Base-by-base conservation (phyloP, 2,888 invertebrate genomes). In the Eupeodes luniger region DNA sequence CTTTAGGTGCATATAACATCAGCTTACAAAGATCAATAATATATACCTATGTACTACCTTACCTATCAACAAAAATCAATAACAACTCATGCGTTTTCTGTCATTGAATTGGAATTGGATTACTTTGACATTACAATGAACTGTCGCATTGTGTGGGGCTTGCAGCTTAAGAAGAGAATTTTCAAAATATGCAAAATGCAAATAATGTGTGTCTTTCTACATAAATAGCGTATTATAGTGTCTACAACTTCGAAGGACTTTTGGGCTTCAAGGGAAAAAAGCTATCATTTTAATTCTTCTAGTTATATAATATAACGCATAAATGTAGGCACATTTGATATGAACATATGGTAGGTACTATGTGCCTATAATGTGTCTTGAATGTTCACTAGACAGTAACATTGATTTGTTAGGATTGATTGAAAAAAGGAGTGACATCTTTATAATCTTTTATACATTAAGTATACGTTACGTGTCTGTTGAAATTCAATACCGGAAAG, bases 21-120 rank as follows among this genome's bases (percentile, higher is more conserved):
- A 47, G 53, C 40, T 76, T 47, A 66, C 5, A 55, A 47, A 47
- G 70, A 57, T 72, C 70, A 72, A 72, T 79, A 79, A 67, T 47
- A 5, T 40, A 40, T 40, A 40, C 40, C 9, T 9, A 27, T 1
- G 40, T 3, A 40, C 27, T 27, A 27, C 27, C 27, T 27, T 27
- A 27, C 27, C 27, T 40, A 40, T 5, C 40, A 40, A 47, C 66
- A 40, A 79, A 74, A 84, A 79, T 78, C 84, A 59, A 84, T 79
- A 84, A n/a, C 27, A 74, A 79, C 36, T 74, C 67, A 75, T 74
- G 67, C 74, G 69, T 74, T 27, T 27, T 51, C 6, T 66, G 66
- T 61, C 72, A 74, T 83, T 79, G 70, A 64, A 82, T 82, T 70
- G 64, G 64, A 64, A 82, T 82, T 70, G 70, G 66, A 82, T 82